Evolutionary conservation across 2,888 invertebrate genomes (phyloP).

Genomic region (Drosophila anceps): DNA sequence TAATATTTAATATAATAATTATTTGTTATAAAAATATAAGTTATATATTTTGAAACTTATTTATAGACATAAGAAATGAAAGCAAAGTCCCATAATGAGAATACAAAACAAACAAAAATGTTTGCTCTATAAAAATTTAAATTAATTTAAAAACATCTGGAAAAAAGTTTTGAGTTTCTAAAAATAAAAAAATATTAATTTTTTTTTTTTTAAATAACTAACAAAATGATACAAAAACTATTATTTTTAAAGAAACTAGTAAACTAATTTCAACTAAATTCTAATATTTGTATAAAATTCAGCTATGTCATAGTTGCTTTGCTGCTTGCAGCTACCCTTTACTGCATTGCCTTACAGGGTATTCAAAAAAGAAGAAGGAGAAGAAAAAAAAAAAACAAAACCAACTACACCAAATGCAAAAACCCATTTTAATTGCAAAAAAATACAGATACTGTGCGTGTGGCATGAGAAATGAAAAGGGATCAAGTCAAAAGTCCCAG

Average conservation of each 20-base stretch:
- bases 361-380: constrained; percentile 7
- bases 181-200: too few species aligned
- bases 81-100: too few species aligned
- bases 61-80: too few species aligned
- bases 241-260: not conserved
- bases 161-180: too few species aligned
- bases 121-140: too few species aligned
- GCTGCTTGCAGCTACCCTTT: not conserved
- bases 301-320: not conserved
- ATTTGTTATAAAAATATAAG: too few species aligned
- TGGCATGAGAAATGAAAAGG: constrained; percentile 75
- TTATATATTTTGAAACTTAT: too few species aligned
- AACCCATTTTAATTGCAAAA: constrained; percentile 64
- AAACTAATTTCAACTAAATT: not conserved
- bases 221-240: not conserved
- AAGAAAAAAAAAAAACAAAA: constrained; percentile 6
- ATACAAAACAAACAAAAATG: too few species aligned
- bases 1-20: too few species aligned
- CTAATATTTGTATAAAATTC: not conserved
- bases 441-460: constrained; percentile 64
- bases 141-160: too few species aligned
- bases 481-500: constrained; percentile 62
- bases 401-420: constrained; percentile 2
- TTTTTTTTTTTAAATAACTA: too few species aligned
- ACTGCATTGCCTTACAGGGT: constrained; percentile 7